Conservation (phyloP, 2,113 vertebrate species). For the Gambusia affinis region DNA sequence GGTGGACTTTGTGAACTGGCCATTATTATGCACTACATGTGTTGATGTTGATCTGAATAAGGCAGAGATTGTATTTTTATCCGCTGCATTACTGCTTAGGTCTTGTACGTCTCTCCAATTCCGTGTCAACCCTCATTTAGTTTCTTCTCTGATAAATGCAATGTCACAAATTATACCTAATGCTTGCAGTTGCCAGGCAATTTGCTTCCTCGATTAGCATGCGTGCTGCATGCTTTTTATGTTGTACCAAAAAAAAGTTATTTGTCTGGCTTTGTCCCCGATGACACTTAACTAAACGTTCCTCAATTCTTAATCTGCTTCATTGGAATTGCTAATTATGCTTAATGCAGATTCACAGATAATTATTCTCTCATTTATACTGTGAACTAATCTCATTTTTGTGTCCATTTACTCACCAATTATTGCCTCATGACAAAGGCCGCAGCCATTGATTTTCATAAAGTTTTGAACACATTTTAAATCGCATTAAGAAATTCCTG, state of each 20-base stretch:
- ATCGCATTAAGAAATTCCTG: constrained; percentile 22
- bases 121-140: constrained; percentile 54
- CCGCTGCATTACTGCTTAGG: constrained; percentile 46
- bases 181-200: constrained; percentile 36
- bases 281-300: constrained; percentile 63
- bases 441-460: background rate
- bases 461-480: constrained; percentile 36
- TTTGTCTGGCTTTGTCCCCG: constrained; percentile 54
- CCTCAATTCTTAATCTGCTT: constrained; percentile 62
- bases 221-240: constrained; percentile 42
- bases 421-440: constrained; percentile 45
- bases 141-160: constrained; percentile 41
- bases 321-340: constrained; percentile 71
- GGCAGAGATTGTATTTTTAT: constrained; percentile 34
- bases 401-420: constrained; percentile 47
- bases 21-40: constrained; percentile 40
- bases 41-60: constrained; percentile 62
- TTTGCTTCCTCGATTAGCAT: constrained; percentile 62
- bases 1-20: constrained; percentile 41
- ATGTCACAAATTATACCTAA: constrained; percentile 46
- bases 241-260: constrained; percentile 36
- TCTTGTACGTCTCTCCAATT: constrained; percentile 15
- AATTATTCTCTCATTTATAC: constrained; percentile 61
- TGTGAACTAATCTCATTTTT: constrained; percentile 51
- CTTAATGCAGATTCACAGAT: constrained; percentile 68